Conservation (phyloP, 2,888 invertebrate genomes). For the Epinotia nisella region DNA sequence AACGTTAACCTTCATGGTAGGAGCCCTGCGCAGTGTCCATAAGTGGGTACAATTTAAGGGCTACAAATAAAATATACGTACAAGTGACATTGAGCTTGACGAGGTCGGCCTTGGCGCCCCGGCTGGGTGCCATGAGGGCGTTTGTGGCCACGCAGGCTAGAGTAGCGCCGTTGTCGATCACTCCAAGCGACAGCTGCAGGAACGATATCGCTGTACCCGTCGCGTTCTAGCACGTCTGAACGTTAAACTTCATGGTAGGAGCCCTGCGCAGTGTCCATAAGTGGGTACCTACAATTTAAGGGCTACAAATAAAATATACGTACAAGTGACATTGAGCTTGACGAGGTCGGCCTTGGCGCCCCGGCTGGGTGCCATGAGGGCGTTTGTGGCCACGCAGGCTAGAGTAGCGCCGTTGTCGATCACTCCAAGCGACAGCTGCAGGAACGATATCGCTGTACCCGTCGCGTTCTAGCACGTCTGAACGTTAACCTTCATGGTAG, state of each 20-base stretch:
- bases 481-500: no score
- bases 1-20: no score
- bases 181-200: slow-evolving; percentile 69
- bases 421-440: slow-evolving; percentile 70
- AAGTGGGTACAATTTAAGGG: no score
- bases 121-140: slow-evolving; percentile 73
- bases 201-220: slow-evolving; percentile 70
- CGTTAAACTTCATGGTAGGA: no score
- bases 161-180: slow-evolving; percentile 73
- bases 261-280: no score
- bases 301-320: no score
- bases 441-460: slow-evolving; percentile 68
- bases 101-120: slow-evolving; percentile 77
- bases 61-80: slow-evolving; percentile 57
- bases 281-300: no score
- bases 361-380: slow-evolving; percentile 73
- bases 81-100: slow-evolving; percentile 80
- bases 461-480: slow-evolving; percentile 72
- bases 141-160: slow-evolving; percentile 80
- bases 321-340: slow-evolving; percentile 79
- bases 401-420: slow-evolving; percentile 75
- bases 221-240: slow-evolving; percentile 72
- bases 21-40: no score
- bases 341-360: slow-evolving; percentile 79
- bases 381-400: slow-evolving; percentile 78